Conservation (phyloP, 2,797 vertebrate genomes). For the Sebastes vulpes region DNA sequence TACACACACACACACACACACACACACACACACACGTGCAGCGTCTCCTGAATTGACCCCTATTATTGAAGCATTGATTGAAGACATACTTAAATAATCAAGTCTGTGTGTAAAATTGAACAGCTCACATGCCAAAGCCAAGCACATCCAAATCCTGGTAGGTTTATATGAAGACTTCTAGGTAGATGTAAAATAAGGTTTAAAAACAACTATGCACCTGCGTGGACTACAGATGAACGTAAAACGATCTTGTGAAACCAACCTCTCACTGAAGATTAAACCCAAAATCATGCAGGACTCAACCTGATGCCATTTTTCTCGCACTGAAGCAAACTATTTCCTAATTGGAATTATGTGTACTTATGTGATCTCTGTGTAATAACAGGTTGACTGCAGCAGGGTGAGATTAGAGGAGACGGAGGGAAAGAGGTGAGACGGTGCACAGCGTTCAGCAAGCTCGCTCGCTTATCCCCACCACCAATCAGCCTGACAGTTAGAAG, state of each 20-base stretch:
- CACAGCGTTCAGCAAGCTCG: not conserved
- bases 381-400: slow-evolving; percentile 28
- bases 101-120: slow-evolving; percentile 13
- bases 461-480: not conserved
- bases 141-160: not conserved
- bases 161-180: not conserved
- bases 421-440: slow-evolving; percentile 1
- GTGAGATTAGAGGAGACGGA: slow-evolving; percentile 28
- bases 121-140: slow-evolving; percentile 2
- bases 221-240: not conserved
- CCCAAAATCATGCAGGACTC: slow-evolving; percentile 26
- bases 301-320: slow-evolving; percentile 5
- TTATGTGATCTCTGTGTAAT: slow-evolving; percentile 41
- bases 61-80: not conserved
- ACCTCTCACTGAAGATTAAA: slow-evolving; percentile 33
- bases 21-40: not conserved
- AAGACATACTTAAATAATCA: slow-evolving; percentile 3
- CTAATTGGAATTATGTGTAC: slow-evolving; percentile 44
- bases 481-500: slow-evolving; percentile 5
- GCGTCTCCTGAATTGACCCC: slow-evolving; percentile 38
- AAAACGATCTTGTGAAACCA: slow-evolving; percentile 9
- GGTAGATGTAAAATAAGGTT: not conserved
- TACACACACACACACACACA: slow-evolving; percentile 9
- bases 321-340: slow-evolving; percentile 7
- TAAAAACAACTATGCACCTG: not conserved